Percentiles rank a stretch among this genome's conserved stretches.
phyloP scores from a whole-genome alignment of 2,888 invertebrate species.

The Tinea semifulvella region DNA sequence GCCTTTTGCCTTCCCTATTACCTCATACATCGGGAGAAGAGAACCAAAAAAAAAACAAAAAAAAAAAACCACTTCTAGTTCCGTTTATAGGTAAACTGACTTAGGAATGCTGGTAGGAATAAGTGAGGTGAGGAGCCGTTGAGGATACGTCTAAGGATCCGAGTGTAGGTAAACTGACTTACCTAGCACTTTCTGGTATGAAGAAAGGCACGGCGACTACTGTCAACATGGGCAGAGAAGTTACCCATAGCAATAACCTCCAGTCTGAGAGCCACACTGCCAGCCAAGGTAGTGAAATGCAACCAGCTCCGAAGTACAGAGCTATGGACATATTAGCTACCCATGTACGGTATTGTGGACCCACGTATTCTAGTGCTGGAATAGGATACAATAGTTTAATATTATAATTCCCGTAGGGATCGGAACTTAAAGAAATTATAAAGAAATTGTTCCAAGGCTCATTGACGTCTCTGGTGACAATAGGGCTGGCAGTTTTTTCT shows the following conservation, averaged over 20 bases:
- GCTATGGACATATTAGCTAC: conserved; percentile 62
- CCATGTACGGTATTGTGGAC: conserved; percentile 53
- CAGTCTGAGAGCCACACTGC: conserved; percentile 52
- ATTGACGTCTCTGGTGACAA: no score
- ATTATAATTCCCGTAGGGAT: no score
- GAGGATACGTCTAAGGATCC: no score
- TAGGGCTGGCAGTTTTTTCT: no score
- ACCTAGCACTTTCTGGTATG: conserved; percentile 60
- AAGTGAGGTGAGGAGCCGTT: no score
- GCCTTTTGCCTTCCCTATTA: no score
- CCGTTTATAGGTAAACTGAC: not conserved
- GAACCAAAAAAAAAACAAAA: no score
- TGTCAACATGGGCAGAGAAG: conserved; percentile 45
- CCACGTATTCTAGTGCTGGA: conserved; percentile 58
- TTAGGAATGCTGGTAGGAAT: not conserved
- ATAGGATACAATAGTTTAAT: not conserved
- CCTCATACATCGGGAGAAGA: no score
- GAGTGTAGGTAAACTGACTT: conserved; percentile 13
- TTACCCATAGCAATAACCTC: conserved; percentile 45
- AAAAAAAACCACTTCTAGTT: no score
- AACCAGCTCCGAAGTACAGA: conserved; percentile 53
- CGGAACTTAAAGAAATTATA: no score
- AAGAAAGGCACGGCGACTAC: conserved; percentile 39
- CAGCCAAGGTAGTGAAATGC: conserved; percentile 53
- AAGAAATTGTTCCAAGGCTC: no score